Evolutionary conservation across 2,888 invertebrate genomes (phyloP).

Genomic region (Melieria crassipennis): DNA sequence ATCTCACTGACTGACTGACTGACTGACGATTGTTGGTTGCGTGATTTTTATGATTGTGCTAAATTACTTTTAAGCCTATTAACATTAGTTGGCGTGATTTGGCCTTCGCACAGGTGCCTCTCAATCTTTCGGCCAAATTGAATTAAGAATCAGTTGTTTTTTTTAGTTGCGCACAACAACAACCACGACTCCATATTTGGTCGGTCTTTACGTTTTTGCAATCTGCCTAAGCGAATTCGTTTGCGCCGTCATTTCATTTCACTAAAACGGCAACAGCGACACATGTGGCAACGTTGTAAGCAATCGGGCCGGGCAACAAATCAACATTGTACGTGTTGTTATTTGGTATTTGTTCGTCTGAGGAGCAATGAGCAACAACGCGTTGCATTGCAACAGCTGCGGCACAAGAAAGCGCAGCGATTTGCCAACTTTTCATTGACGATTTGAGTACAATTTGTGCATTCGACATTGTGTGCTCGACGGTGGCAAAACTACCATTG

Average conservation of each 20-base stretch:
- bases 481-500: slow-evolving; percentile 3
- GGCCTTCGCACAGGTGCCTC: neutral
- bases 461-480: slow-evolving; percentile 23
- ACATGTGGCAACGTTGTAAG: slow-evolving; percentile 4
- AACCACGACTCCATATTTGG: neutral
- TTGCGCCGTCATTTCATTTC: no score
- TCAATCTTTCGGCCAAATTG: slow-evolving; percentile 24
- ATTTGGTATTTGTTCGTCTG: slow-evolving; percentile 3
- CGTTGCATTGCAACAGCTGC: neutral
- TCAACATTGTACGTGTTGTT: slow-evolving; percentile 27
- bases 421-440: neutral
- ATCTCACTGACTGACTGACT: no score
- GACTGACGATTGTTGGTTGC: no score
- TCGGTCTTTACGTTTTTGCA: no score
- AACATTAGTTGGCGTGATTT: no score
- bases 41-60: no score
- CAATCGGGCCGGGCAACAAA: slow-evolving; percentile 26
- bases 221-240: no score
- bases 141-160: neutral
- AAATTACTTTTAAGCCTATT: no score
- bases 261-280: neutral
- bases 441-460: slow-evolving; percentile 22
- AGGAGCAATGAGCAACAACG: slow-evolving; percentile 4
- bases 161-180: neutral
- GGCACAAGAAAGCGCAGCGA: neutral